Evolutionary conservation across 1,140 invertebrate genomes (phyloP), one percentile per base, ranked within the genome.

Genomic region (Heliconius himera): DNA sequence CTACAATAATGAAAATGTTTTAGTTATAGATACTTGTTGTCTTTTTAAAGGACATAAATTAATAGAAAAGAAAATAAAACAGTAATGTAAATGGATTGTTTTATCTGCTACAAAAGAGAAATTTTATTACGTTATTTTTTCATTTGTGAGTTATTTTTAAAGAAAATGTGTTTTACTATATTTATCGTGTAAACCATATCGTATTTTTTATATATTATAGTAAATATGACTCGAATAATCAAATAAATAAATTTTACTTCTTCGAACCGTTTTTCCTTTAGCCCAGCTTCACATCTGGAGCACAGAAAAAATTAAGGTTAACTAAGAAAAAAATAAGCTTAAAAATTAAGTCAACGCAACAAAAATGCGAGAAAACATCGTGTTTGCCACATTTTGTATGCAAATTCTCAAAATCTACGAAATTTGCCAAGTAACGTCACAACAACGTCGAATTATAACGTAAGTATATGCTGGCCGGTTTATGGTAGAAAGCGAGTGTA

Each of bases 121-220:
- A 56, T 0, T 8, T 16, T 2, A 11, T 66, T 66, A 66, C 13
- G 26, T 66, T n/a, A 3, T 3, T 56, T 56, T 56, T n/a, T 3
- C 11, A 5, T 29, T 29, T 6, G 22, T 16, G 60, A 16, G 13
- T 26, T 26, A 66, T 66, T 2, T 11, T 66, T 66, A 66, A 66
- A 66, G n/a, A 5, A 16, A 26, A 13, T 29, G 2, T 26, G 11
- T 66, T 66, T 66, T 66, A 26, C 11, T 66, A 29, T 26, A 66
- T 26, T 29, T 13, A 66, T 26, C 1, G 26, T 36, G 56, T 78
- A 56, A 71, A 79, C 49, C 78, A 79, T 79, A 79, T 79, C 60
- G 75, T 79, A 36, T 56, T 75, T 76, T 79, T 66, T 79, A 75
- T 74, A n/a, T 18, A 76, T 73, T 26, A 22, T 22, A 74, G 75